Percentiles rank a stretch among this genome's conserved stretches.
Conservation (phyloP, 2,888 invertebrate genomes). For the Trachelus tabidus region DNA sequence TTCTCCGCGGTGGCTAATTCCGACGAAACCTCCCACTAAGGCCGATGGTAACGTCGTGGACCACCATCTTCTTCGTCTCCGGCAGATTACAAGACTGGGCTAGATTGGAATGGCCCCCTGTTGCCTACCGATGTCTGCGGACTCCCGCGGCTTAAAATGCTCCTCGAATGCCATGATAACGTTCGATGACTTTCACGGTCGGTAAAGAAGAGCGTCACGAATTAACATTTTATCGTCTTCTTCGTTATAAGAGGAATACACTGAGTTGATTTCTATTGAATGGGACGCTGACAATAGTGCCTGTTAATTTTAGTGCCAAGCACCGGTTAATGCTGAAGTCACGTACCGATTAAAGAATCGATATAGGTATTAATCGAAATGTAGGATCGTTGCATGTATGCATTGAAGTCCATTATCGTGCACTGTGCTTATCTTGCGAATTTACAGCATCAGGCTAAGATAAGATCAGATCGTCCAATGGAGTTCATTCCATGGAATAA, state of each 20-base stretch:
- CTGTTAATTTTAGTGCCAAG: not conserved
- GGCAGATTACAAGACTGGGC: conserved; percentile 21
- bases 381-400: not conserved
- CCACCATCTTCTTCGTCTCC: conserved; percentile 12
- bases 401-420: not conserved
- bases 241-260: not conserved
- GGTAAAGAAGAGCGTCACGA: not conserved
- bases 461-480: not conserved
- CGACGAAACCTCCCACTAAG: conserved; percentile 7
- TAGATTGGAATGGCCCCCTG: conserved; percentile 6
- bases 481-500: not conserved
- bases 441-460: not conserved
- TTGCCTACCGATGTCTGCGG: not conserved
- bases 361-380: not conserved
- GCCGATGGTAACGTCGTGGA: not conserved
- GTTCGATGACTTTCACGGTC: not conserved
- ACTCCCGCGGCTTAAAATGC: not conserved
- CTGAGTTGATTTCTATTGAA: not conserved
- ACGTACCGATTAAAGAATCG: not conserved
- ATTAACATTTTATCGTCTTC: conserved; percentile 18
- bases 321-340: no score
- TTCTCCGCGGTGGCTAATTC: conserved; percentile 35
- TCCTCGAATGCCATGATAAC: conserved; percentile 8
- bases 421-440: not conserved
- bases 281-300: not conserved